Evolutionary conservation across 2,113 vertebrate genomes (phyloP).

Genomic region (Hemichromis elongatus): DNA sequence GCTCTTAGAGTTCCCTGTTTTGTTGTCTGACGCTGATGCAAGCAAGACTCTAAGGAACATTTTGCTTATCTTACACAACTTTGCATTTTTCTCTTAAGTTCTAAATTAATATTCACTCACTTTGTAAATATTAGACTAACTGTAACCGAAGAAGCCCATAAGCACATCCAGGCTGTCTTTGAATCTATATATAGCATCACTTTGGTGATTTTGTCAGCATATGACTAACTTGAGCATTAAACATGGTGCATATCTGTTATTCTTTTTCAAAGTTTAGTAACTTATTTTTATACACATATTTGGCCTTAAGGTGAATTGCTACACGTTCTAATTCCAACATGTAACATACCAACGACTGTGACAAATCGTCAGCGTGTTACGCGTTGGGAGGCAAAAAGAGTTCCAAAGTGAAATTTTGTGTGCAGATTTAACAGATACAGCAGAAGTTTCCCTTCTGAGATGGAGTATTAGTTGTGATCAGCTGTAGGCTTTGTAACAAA

Average conservation of each 20-base stretch:
- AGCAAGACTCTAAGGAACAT: constrained; percentile 1
- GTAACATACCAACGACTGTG: no score
- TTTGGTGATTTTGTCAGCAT: constrained; percentile 4
- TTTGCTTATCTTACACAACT: constrained; percentile 23
- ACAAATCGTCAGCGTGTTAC: no score
- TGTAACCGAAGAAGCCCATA: constrained; percentile 13
- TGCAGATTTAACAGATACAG: neutral
- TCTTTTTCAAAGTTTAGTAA: neutral
- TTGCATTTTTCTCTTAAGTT: constrained; percentile 26
- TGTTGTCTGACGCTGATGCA: constrained; percentile 25
- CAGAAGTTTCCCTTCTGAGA: neutral
- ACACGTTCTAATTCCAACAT: no score
- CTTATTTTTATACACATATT: neutral
- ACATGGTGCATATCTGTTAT: neutral
- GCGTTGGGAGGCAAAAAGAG: neutral
- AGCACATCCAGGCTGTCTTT: constrained; percentile 21
- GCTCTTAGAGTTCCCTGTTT: neutral
- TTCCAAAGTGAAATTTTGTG: neutral
- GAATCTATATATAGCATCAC: constrained; percentile 7
- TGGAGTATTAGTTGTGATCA: neutral
- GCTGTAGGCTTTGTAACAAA: neutral
- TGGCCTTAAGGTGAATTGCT: neutral
- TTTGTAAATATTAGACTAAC: constrained; percentile 36
- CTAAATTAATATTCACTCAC: constrained; percentile 29
- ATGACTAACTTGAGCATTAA: neutral